Conservation (phyloP, 2,113 vertebrate genomes). For the Chionodraco myersi region DNA sequence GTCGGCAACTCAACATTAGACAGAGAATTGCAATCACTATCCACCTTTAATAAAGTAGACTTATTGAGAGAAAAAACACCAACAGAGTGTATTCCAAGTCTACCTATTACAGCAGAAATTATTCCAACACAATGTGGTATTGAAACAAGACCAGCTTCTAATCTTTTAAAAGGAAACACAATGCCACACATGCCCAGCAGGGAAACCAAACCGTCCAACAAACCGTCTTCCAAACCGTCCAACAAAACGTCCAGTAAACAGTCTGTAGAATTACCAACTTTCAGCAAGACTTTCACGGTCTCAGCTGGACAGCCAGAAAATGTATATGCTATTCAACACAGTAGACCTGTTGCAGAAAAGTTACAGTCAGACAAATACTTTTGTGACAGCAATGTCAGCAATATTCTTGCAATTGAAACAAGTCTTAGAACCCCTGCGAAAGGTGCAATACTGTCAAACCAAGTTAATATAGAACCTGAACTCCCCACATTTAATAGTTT, state of each 20-base stretch:
- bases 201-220: slow-evolving; percentile 23
- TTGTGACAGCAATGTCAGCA: background rate
- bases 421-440: slow-evolving; percentile 4
- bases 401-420: slow-evolving; percentile 10
- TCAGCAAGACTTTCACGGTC: slow-evolving; percentile 8
- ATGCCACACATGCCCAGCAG: background rate
- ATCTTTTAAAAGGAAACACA: slow-evolving; percentile 18
- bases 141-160: slow-evolving; percentile 3
- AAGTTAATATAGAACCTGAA: slow-evolving; percentile 10
- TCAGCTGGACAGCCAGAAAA: slow-evolving; percentile 2
- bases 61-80: slow-evolving; percentile 10
- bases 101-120: slow-evolving; percentile 10
- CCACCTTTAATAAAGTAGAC: background rate
- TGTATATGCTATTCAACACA: background rate
- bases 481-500: background rate
- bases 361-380: slow-evolving; percentile 15
- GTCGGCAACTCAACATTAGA: background rate
- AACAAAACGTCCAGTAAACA: background rate
- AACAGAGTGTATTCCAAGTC: background rate
- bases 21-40: background rate
- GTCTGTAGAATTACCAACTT: background rate
- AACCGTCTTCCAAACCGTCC: background rate
- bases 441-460: background rate
- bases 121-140: background rate
- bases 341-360: background rate